phyloP scores from a whole-genome alignment of 2,888 invertebrate genomes.

The Therioaphis trifolii region DNA sequence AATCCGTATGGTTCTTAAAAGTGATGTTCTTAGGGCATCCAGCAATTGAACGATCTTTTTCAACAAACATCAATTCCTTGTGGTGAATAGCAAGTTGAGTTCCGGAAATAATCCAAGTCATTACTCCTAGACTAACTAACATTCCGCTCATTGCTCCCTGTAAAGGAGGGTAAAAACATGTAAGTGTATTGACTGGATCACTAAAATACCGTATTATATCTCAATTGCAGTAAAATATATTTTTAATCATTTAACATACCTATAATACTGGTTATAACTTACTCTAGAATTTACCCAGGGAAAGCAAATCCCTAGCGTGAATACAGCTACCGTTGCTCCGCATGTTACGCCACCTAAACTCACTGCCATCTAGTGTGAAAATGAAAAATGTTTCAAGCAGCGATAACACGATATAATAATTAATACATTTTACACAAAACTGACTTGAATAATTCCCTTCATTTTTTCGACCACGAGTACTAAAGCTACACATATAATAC shows the following conservation, averaged over 20 bases:
- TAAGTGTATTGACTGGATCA: background rate
- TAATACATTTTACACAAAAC: too few species aligned
- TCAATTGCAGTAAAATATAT: background rate
- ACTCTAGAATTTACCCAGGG: constrained; percentile 67
- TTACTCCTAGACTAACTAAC: constrained; percentile 64
- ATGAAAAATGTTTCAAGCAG: too few species aligned
- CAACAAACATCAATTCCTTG: constrained; percentile 62
- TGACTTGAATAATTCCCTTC: constrained; percentile 73
- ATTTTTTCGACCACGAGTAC: constrained; percentile 80
- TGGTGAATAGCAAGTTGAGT: constrained; percentile 64
- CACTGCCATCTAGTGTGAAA: constrained; percentile 69
- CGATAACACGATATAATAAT: too few species aligned
- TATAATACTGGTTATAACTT: too few species aligned
- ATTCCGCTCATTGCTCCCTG: constrained; percentile 66
- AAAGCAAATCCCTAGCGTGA: constrained; percentile 67
- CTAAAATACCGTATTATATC: background rate
- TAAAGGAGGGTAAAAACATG: background rate
- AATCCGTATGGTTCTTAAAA: constrained; percentile 17
- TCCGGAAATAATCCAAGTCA: constrained; percentile 64
- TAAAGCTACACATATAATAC: constrained; percentile 75
- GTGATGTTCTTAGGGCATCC: constrained; percentile 64
- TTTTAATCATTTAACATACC: too few species aligned
- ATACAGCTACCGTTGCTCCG: constrained; percentile 67
- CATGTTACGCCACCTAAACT: constrained; percentile 66
- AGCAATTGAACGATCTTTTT: constrained; percentile 63